These are phyloP conservation scores for Mormyrops attenuatus DNA, from an alignment of 2,797 vertebrate species.

Conservation along the genomic window DNA sequence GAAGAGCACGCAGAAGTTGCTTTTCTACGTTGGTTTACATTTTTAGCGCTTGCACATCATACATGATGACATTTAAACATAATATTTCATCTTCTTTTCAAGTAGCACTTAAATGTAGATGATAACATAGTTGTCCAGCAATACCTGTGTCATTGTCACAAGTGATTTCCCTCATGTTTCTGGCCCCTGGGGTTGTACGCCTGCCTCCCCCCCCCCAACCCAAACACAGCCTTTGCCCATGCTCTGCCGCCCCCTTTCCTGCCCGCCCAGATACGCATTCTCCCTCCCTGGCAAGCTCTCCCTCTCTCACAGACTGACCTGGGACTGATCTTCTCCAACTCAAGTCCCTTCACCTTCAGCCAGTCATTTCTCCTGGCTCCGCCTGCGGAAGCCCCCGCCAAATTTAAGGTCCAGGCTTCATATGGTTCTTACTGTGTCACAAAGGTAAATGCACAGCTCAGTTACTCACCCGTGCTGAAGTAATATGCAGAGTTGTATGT, in stretches of 20 bases:
- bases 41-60: background rate
- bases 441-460: slow-evolving; percentile 44
- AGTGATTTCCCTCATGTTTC: background rate
- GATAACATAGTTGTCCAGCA: background rate
- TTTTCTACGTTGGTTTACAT: background rate
- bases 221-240: slow-evolving; percentile 41
- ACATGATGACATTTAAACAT: background rate
- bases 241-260: slow-evolving; percentile 46
- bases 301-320: slow-evolving; percentile 55
- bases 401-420: slow-evolving; percentile 48
- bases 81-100: background rate
- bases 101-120: background rate
- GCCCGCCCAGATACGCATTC: slow-evolving; percentile 48
- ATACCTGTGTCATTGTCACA: background rate
- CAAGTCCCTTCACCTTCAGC: slow-evolving; percentile 58
- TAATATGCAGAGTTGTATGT: background rate
- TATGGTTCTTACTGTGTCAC: slow-evolving; percentile 59
- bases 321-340: slow-evolving; percentile 61
- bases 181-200: background rate
- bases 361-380: slow-evolving; percentile 56
- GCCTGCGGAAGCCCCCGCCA: slow-evolving; percentile 29
- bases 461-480: background rate
- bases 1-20: background rate
- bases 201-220: background rate
- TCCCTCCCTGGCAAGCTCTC: slow-evolving; percentile 50